These are phyloP conservation scores for Carduelis carduelis DNA, from an alignment of 2,797 vertebrate species.

Conservation along the genomic window DNA sequence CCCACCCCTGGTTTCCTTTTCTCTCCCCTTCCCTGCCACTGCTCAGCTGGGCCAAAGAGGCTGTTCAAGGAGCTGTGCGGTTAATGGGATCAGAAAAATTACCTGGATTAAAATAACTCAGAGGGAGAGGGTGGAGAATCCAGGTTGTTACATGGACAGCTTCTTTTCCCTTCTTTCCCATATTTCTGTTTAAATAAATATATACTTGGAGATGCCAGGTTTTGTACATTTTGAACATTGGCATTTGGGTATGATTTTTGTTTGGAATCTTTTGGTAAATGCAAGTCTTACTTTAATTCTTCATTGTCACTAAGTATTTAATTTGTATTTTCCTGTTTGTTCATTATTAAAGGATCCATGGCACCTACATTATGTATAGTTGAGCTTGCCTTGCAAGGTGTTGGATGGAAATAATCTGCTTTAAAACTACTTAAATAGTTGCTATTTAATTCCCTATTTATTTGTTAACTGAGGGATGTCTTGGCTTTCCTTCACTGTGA, in stretches of 20 bases:
- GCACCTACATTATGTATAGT: not conserved
- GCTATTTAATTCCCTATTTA: not conserved
- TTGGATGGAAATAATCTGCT: not conserved
- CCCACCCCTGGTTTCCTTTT: not conserved
- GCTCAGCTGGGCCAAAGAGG: not conserved
- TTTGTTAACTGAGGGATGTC: not conserved
- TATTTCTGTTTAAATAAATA: not conserved
- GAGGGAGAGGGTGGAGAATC: not conserved
- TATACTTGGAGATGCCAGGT: not conserved
- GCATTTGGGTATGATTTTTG: not conserved
- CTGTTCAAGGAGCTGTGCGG: not conserved
- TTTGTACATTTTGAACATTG: not conserved
- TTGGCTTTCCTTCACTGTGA: not conserved
- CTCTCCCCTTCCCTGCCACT: not conserved
- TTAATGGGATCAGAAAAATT: slow-evolving; percentile 10
- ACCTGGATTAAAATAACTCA: not conserved
- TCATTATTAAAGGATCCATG: not conserved
- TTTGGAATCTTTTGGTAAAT: not conserved
- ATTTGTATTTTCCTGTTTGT: not conserved
- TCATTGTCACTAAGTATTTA: not conserved
- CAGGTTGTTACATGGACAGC: fast-evolving
- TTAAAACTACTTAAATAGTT: not conserved
- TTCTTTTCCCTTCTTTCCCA: not conserved
- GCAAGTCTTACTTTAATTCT: not conserved
- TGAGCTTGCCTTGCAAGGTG: not conserved